Conservation (phyloP, 1,140 invertebrate genomes). For the Steinernema khuongi region DNA sequence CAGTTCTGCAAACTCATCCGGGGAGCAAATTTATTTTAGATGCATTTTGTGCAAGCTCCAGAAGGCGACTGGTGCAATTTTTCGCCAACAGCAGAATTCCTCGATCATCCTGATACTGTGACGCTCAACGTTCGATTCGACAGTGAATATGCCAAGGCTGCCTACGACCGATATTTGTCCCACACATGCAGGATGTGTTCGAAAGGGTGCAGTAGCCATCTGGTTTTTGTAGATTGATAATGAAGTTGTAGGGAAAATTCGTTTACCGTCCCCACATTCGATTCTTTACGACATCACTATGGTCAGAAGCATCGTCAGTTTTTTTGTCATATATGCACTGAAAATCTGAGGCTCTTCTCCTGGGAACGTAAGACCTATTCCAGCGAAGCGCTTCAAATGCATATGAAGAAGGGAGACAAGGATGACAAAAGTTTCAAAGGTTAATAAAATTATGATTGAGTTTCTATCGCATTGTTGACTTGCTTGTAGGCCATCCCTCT, state of each 20-base stretch:
- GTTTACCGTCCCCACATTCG: slow-evolving; percentile 34
- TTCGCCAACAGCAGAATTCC: not conserved
- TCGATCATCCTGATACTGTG: slow-evolving; percentile 22
- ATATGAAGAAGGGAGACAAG: slow-evolving; percentile 38
- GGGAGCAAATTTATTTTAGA: slow-evolving; percentile 22
- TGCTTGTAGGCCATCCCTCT: slow-evolving; percentile 43
- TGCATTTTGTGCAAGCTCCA: slow-evolving; percentile 21
- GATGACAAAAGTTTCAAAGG: slow-evolving; percentile 40
- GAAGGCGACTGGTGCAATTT: slow-evolving; percentile 4
- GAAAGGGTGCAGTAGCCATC: not conserved
- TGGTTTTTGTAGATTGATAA: not conserved
- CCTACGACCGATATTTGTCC: slow-evolving; percentile 48
- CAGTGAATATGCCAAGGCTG: slow-evolving; percentile 33
- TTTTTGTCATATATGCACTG: slow-evolving; percentile 50
- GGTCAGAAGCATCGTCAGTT: slow-evolving; percentile 41
- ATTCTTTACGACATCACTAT: slow-evolving; percentile 36
- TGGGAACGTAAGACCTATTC: slow-evolving; percentile 46
- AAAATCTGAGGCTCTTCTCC: slow-evolving; percentile 48
- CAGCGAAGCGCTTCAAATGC: slow-evolving; percentile 37
- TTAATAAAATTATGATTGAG: not conserved
- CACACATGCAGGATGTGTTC: slow-evolving; percentile 47
- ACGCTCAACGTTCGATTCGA: slow-evolving; percentile 42
- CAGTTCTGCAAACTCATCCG: not conserved
- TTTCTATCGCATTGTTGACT: not conserved
- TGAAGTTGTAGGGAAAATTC: slow-evolving; percentile 20